These are phyloP conservation scores for Himalopsyche anomala DNA, from an alignment of 2,888 invertebrate genomes.

Conservation along the genomic window DNA sequence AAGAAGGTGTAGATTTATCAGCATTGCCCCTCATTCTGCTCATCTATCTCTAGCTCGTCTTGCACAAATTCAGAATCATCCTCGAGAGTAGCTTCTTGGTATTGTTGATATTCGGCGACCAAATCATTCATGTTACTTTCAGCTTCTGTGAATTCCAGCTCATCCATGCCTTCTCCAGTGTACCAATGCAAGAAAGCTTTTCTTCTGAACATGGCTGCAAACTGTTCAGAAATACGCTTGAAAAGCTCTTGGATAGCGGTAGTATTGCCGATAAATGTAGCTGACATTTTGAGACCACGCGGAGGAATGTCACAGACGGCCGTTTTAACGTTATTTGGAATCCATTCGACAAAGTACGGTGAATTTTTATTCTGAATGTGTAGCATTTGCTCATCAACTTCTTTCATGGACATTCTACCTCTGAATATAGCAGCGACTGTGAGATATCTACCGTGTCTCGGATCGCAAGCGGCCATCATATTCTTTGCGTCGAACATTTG, in stretches of 20 bases:
- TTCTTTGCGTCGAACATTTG: slow-evolving; percentile 96
- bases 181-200: slow-evolving; percentile 99
- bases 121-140: slow-evolving; percentile 97
- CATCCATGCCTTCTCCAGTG: slow-evolving; percentile 97
- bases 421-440: slow-evolving; percentile 94
- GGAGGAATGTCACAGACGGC: slow-evolving; percentile 91
- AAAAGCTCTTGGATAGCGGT: slow-evolving; percentile 96
- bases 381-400: slow-evolving; percentile 88
- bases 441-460: slow-evolving; percentile 91
- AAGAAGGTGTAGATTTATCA: slow-evolving; percentile 23
- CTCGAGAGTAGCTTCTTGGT: slow-evolving; percentile 92
- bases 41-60: slow-evolving; percentile 84
- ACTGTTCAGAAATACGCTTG: slow-evolving; percentile 94
- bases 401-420: slow-evolving; percentile 95
- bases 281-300: slow-evolving; percentile 94
- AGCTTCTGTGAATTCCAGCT: slow-evolving; percentile 97
- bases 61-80: slow-evolving; percentile 90
- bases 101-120: slow-evolving; percentile 96
- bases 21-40: slow-evolving; percentile 67
- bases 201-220: slow-evolving; percentile 96
- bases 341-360: slow-evolving; percentile 89
- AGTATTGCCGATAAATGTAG: slow-evolving; percentile 95
- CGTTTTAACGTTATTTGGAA: slow-evolving; percentile 88
- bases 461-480: slow-evolving; percentile 98
- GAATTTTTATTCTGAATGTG: slow-evolving; percentile 89